Base-by-base conservation (phyloP, 2,797 vertebrate genomes). In the Microctenopoma lineatum region DNA sequence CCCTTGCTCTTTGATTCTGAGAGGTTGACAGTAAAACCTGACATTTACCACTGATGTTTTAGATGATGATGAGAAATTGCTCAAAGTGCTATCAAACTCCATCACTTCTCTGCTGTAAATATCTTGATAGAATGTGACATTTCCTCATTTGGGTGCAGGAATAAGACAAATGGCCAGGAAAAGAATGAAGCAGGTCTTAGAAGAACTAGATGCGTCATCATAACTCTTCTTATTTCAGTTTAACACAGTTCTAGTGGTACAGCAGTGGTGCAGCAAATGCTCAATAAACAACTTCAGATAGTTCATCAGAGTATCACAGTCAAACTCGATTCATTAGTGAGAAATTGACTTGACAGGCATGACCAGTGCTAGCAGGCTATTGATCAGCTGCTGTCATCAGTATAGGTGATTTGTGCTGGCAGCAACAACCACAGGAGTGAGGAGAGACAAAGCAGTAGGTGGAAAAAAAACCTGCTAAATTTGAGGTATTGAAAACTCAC, bases 321-420 rank as follows among this genome's bases (percentile, higher is more conserved):
- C 66, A n/a, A 87, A 59, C 8, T 38, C 63, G 86, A 84, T 85
- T 86, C 84, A 87, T 89, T 89, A 85, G 85, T 56, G 82, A 77
- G 58, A 75, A 87, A 89, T 84, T 86, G 85, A 79, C 80, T 81
- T 79, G 46, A 87, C 83, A 83, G 66, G 76, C 62, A 61, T 82
- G 79, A 84, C 77, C 77, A 72, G 80, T 64, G 75, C 52, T 54
- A 62, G 75, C 70, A 63, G 75, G 72, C 44, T 87, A 90, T 84
- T 77, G 68, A 89, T 90, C 79, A 85, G 80, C 77, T 72, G 73
- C 86, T 84, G 84, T 87, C 79, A 75, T 89, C 86, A 79, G 73
- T 84, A 83, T 80, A 60, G 79, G 77, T 80, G 84, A 87, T 83
- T 78, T 48, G 69, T 75, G 78, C 79, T 82, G 69, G 69, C 65